A percentile compares a stretch with the other conserved stretches of the same genome.
These are phyloP conservation scores for Corythaixoides concolor DNA, from an alignment of 2,113 vertebrate genomes.

Conservation along the genomic window DNA sequence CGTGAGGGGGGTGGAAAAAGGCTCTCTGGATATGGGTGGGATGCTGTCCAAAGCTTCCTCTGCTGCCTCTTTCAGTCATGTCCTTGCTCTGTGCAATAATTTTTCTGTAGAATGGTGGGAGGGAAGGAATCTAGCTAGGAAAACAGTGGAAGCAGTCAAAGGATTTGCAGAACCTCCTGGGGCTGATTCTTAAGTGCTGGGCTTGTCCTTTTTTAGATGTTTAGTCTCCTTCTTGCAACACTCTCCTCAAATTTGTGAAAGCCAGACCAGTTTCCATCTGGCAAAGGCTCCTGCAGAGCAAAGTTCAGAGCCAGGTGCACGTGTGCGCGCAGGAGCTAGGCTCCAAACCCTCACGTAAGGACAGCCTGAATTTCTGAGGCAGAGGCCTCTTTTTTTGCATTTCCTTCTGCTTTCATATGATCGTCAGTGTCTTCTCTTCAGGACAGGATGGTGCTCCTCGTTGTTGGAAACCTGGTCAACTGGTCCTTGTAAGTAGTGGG, in stretches of 20 bases:
- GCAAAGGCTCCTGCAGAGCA: neutral
- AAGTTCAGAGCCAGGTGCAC: neutral
- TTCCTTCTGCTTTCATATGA: neutral
- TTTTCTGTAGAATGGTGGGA: neutral
- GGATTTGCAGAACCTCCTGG: neutral
- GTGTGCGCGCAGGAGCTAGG: neutral
- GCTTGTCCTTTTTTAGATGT: neutral
- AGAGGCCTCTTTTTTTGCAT: neutral
- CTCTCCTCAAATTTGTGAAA: neutral
- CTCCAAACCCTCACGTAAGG: neutral
- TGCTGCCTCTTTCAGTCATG: neutral
- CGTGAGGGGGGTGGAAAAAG: neutral
- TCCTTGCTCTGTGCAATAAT: neutral
- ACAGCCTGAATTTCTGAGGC: neutral
- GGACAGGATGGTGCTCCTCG: conserved; percentile 83
- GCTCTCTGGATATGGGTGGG: neutral
- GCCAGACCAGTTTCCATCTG: neutral
- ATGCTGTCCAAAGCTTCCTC: neutral
- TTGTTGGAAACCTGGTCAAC: conserved; percentile 81
- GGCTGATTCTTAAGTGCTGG: neutral
- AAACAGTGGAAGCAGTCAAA: neutral
- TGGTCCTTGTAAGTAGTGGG: conserved; percentile 81
- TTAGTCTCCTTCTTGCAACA: neutral
- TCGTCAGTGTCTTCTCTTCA: conserved; percentile 38
- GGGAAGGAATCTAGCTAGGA: neutral